phyloP scores from a whole-genome alignment of 2,113 vertebrate species.

The Campylomormyrus tamandua region DNA sequence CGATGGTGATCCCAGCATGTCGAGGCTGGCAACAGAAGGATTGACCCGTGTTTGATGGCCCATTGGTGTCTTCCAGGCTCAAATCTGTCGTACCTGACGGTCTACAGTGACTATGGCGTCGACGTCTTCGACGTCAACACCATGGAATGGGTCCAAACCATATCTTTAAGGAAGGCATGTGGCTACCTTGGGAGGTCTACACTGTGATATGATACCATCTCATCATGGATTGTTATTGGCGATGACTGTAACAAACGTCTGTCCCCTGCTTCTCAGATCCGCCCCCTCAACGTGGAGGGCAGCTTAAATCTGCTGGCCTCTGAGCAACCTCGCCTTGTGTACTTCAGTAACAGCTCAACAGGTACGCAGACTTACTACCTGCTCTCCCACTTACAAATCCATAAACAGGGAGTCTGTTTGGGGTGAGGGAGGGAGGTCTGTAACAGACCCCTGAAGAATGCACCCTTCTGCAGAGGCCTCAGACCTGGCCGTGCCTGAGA shows the following conservation, averaged over 20 bases:
- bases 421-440: background rate
- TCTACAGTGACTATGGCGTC: slow-evolving; percentile 90
- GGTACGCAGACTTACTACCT: slow-evolving; percentile 52
- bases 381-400: background rate
- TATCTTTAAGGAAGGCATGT: slow-evolving; percentile 80
- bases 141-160: slow-evolving; percentile 92
- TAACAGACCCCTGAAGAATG: background rate
- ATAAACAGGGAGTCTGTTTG: background rate
- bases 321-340: slow-evolving; percentile 81
- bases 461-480: slow-evolving; percentile 53
- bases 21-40: background rate
- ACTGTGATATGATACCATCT: background rate
- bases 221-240: background rate
- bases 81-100: slow-evolving; percentile 75
- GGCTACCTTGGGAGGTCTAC: background rate
- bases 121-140: slow-evolving; percentile 88
- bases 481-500: slow-evolving; percentile 80
- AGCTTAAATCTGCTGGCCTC: slow-evolving; percentile 82
- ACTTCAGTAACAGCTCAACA: slow-evolving; percentile 79
- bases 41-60: background rate
- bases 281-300: slow-evolving; percentile 82
- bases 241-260: background rate
- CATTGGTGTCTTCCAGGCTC: slow-evolving; percentile 62
- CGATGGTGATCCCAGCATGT: background rate
- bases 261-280: slow-evolving; percentile 62